Evolutionary conservation across 2,797 vertebrate species (phyloP), one percentile per base, ranked within the genome.

Genomic region (Zalophus californianus): DNA sequence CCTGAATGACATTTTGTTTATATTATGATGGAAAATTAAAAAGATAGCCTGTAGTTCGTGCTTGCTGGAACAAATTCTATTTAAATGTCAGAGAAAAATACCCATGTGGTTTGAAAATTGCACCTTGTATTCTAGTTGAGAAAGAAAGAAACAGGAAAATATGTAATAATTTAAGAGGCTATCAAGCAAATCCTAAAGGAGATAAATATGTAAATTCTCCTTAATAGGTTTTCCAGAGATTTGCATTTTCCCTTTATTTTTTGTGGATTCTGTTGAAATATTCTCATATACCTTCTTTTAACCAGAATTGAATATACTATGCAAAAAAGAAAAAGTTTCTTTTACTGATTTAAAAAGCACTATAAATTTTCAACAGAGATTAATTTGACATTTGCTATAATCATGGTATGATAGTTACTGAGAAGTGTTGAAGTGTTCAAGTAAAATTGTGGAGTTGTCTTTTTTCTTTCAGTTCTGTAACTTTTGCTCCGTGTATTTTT

Each of bases 251-350:
- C 3, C 21, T 88, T 88, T 60, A 29, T 64, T 88, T 97, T 97
- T 54, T 90, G 38, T 66, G n/a, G 48, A n/a, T 84, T 35, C 41
- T 94, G 16, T 87, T 96, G 85, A 66, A 90, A 78, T 96, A 77
- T 54, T 66, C 44, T 32, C 11, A 48, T 14, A 23, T 90, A 50
- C 15, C 8, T 21, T 80, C 94, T 95, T 89, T 44, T 21, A 93
- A 88, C 18, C 32, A 88, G 58, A 96, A 91, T 84, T 79, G 79
- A 97, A 90, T 25, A 60, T 66, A 54, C 14, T 80, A 3, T 92
- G 32, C 48, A 78, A 84, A 78, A 82, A 78, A 56, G 3, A 86
- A 58, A 38, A 52, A 6, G 21, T 78, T 92, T 88, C 32, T 79
- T 94, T 75, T 58, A 66, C 15, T 16, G 27, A 80, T 72, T 66